Conservation (phyloP, 2,888 invertebrate species). For the Archips xylosteana region DNA sequence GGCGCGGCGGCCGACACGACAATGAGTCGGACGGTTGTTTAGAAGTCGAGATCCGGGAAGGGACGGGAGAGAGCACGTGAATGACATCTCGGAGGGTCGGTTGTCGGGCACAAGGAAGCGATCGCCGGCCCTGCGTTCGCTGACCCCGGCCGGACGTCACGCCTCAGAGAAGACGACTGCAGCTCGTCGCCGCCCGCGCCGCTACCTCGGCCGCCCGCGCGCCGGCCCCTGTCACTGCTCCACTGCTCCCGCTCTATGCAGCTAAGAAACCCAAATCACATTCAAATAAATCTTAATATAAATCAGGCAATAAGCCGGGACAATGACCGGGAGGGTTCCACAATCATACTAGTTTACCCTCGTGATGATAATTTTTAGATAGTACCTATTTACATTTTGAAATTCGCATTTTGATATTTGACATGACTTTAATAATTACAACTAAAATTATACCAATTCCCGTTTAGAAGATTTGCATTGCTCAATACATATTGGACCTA, state of each 20-base stretch:
- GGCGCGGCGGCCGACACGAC: slow-evolving; percentile 36
- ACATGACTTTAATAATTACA: not conserved
- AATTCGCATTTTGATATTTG: not conserved
- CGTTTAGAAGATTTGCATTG: too few relatives aligned
- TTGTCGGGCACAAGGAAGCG: slow-evolving; percentile 75
- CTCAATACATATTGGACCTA: too few relatives aligned
- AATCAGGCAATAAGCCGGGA: slow-evolving; percentile 34
- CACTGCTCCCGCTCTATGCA: slow-evolving; percentile 37
- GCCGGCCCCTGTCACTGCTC: slow-evolving; percentile 37
- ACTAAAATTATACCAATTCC: too few relatives aligned
- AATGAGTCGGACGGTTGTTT: slow-evolving; percentile 42
- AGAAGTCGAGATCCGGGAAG: slow-evolving; percentile 51
- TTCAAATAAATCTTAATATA: slow-evolving; percentile 38
- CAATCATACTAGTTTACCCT: slow-evolving; percentile 28
- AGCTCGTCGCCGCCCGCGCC: slow-evolving; percentile 49
- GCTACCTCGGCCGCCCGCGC: slow-evolving; percentile 29
- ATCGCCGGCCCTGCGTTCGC: slow-evolving; percentile 75
- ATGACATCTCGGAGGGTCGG: slow-evolving; percentile 77
- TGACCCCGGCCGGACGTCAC: slow-evolving; percentile 81
- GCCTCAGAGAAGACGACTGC: slow-evolving; percentile 79
- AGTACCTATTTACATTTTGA: slow-evolving; percentile 14
- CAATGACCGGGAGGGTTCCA: slow-evolving; percentile 22
- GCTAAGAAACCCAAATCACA: slow-evolving; percentile 40
- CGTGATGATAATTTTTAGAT: slow-evolving; percentile 20
- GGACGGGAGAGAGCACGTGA: slow-evolving; percentile 61